Conservation (phyloP, 2,113 vertebrate genomes). For the Crotalus helleri region DNA sequence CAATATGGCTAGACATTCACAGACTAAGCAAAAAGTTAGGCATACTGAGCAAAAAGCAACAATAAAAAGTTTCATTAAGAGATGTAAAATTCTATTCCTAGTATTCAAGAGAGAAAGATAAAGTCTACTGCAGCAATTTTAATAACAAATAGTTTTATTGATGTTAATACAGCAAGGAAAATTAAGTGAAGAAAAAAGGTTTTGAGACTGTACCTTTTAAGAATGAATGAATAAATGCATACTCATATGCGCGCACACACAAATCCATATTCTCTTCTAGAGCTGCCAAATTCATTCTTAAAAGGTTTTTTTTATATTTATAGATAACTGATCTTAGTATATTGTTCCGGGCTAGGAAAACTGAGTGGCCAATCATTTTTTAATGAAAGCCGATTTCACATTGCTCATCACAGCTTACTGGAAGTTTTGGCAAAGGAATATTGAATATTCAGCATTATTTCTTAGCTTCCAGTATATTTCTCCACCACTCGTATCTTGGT, state of each 20-base stretch:
- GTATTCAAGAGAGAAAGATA: constrained; percentile 7
- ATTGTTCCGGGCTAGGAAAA: constrained; percentile 10
- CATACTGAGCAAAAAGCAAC: not conserved
- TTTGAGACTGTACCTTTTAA: not conserved
- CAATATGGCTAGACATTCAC: not conserved
- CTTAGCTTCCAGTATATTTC: not conserved
- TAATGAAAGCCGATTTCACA: not conserved
- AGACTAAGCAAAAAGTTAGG: not conserved
- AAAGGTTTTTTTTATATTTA: not conserved
- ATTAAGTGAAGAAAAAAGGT: not conserved
- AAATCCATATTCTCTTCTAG: not conserved
- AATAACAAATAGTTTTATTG: not conserved
- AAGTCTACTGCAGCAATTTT: not conserved
- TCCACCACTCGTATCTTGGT: not conserved
- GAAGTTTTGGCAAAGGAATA: not conserved
- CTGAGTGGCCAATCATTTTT: not conserved
- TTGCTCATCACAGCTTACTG: not conserved
- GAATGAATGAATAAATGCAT: not conserved
- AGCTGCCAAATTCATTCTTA: not conserved
- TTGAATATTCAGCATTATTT: not conserved
- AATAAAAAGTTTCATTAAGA: not conserved
- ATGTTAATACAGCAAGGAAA: not conserved
- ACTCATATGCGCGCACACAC: not conserved
- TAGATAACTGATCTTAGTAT: not conserved
- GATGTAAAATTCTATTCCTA: constrained; percentile 48